Conservation (phyloP, 1,140 invertebrate species). For the Stegodyphus mimosarum region DNA sequence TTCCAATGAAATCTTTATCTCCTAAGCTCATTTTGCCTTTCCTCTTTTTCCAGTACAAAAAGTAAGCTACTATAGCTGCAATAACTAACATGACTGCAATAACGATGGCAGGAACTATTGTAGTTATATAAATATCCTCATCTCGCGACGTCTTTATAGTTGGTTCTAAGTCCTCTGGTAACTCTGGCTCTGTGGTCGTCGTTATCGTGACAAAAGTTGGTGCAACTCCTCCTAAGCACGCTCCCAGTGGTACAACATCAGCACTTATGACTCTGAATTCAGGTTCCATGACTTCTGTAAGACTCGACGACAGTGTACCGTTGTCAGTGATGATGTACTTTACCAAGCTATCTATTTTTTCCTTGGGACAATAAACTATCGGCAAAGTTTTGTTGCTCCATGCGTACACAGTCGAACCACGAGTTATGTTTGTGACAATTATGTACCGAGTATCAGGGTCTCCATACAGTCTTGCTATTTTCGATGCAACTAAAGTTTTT, state of each 20-base stretch:
- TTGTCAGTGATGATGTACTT: constrained; percentile 72
- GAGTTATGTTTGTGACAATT: constrained; percentile 73
- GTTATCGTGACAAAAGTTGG: constrained; percentile 43
- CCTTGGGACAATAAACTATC: constrained; percentile 78
- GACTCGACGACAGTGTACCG: constrained; percentile 71
- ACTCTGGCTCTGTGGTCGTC: constrained; percentile 64
- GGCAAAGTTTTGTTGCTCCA: constrained; percentile 84
- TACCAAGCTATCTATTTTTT: constrained; percentile 78
- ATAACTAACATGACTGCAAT: constrained; percentile 88
- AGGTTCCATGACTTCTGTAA: constrained; percentile 78
- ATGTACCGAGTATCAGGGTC: constrained; percentile 80
- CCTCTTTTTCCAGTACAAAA: constrained; percentile 83
- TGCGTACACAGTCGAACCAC: constrained; percentile 72
- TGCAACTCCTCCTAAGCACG: constrained; percentile 62
- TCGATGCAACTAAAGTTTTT: constrained; percentile 79
- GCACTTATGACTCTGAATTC: constrained; percentile 79
- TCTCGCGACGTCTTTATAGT: constrained; percentile 64
- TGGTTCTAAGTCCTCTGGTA: constrained; percentile 64
- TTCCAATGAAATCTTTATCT: constrained; percentile 80
- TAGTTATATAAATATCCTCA: constrained; percentile 87
- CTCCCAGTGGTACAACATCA: constrained; percentile 64
- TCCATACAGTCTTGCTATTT: constrained; percentile 79
- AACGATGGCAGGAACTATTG: constrained; percentile 89
- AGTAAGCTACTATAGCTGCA: constrained; percentile 87
- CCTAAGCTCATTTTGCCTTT: constrained; percentile 84